Evolutionary conservation across 2,113 vertebrate genomes (phyloP).

Genomic region (Lutjanus erythropterus): DNA sequence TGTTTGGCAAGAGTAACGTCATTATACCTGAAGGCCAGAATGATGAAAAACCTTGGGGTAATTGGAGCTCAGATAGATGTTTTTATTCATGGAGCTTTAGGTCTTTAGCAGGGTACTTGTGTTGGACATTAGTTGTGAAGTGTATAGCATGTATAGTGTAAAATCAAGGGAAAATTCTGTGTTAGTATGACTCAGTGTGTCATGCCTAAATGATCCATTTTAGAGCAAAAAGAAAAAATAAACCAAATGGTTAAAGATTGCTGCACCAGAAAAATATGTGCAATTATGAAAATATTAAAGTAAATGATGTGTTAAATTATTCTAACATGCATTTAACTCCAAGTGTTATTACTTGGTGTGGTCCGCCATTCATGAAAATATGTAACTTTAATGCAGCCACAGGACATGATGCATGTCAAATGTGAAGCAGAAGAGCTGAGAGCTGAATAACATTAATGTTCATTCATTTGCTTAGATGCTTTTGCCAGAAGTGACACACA

Average conservation of each 20-base stretch:
- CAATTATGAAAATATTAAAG: neutral
- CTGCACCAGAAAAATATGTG: neutral
- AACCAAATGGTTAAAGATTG: neutral
- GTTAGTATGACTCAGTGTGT: neutral
- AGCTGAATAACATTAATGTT: slow-evolving; percentile 14
- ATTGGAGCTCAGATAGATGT: neutral
- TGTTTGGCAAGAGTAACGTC: slow-evolving; percentile 4
- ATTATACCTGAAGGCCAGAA: neutral
- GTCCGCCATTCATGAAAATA: neutral
- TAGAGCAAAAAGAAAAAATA: neutral
- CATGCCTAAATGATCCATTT: neutral
- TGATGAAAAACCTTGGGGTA: slow-evolving; percentile 6
- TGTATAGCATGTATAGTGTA: neutral
- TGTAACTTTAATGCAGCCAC: neutral
- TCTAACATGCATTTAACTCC: neutral
- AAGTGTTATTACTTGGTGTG: neutral
- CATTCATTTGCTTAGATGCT: slow-evolving; percentile 4
- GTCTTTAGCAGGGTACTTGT: neutral
- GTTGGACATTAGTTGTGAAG: neutral
- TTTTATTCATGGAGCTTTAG: neutral
- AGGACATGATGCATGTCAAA: neutral
- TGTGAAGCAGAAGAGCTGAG: neutral
- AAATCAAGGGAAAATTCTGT: neutral
- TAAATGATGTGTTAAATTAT: neutral
- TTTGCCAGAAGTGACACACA: neutral